phyloP scores from a whole-genome alignment of 2,113 vertebrate genomes.

The Sclerurus mexicanus region DNA sequence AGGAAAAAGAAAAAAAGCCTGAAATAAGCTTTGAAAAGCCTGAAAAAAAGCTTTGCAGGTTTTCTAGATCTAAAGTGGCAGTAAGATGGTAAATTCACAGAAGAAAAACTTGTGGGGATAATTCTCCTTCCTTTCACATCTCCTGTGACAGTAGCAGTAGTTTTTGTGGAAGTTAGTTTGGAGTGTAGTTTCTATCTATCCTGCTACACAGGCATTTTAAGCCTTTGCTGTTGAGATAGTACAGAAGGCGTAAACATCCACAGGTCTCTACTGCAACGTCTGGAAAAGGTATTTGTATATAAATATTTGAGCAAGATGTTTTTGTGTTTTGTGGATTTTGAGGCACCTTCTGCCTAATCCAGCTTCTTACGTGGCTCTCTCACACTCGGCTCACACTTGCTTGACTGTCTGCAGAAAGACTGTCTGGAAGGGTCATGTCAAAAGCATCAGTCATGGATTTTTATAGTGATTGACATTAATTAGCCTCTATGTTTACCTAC shows the following conservation, averaged over 20 bases:
- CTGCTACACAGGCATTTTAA: not conserved
- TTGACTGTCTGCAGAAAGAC: not conserved
- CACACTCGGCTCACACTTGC: not conserved
- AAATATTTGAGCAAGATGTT: not conserved
- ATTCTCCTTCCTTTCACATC: not conserved
- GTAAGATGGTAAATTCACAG: not conserved
- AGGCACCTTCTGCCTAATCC: not conserved
- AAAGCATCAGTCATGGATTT: constrained; percentile 37
- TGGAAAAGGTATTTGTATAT: not conserved
- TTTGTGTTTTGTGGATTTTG: not conserved
- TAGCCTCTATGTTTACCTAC: constrained; percentile 14
- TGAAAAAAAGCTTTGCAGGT: not conserved
- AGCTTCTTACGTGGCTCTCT: rapidly evolving
- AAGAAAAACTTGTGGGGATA: not conserved
- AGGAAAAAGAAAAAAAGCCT: not conserved
- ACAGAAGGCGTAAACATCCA: not conserved
- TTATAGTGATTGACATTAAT: constrained; percentile 51
- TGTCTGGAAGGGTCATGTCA: constrained; percentile 3
- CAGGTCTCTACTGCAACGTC: not conserved
- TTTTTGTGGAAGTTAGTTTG: not conserved
- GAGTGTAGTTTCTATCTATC: not conserved
- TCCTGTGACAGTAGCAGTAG: not conserved
- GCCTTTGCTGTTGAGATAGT: not conserved
- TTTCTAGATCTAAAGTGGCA: not conserved
- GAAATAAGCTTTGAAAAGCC: not conserved